Conservation (phyloP, 2,113 vertebrate genomes). For the Eulemur rufifrons region DNA sequence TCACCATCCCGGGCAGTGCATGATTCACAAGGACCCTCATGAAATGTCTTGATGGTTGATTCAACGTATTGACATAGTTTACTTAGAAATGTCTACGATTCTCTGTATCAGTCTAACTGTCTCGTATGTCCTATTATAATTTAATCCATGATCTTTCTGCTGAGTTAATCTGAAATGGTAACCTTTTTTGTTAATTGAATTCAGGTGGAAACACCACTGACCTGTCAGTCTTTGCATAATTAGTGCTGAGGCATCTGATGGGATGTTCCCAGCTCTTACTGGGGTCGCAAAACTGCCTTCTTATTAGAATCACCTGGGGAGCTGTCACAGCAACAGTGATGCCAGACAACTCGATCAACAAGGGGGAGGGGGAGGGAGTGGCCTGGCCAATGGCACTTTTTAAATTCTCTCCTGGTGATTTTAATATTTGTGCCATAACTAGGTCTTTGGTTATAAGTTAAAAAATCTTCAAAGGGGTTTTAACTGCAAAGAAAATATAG, state of each 20-base stretch:
- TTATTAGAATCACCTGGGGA: neutral
- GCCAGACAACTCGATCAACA: neutral
- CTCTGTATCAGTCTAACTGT: neutral
- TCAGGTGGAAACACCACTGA: neutral
- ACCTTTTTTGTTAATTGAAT: neutral
- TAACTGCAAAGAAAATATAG: slow-evolving; percentile 10
- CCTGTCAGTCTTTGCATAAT: neutral
- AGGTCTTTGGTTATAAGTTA: neutral
- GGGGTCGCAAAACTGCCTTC: neutral
- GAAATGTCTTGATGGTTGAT: neutral
- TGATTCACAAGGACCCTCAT: neutral
- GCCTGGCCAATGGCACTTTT: neutral
- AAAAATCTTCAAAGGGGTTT: slow-evolving; percentile 2
- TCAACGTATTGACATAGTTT: neutral
- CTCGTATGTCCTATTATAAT: neutral
- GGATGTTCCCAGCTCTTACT: neutral
- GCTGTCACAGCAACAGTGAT: neutral
- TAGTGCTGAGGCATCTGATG: neutral
- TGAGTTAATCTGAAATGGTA: neutral
- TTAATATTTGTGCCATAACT: neutral
- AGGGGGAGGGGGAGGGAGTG: rapidly evolving
- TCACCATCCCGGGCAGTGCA: neutral
- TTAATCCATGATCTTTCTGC: neutral
- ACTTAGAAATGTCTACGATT: neutral
- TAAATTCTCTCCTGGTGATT: neutral